phyloP scores from a whole-genome alignment of 2,888 invertebrate species.

The Agrochola macilenta region DNA sequence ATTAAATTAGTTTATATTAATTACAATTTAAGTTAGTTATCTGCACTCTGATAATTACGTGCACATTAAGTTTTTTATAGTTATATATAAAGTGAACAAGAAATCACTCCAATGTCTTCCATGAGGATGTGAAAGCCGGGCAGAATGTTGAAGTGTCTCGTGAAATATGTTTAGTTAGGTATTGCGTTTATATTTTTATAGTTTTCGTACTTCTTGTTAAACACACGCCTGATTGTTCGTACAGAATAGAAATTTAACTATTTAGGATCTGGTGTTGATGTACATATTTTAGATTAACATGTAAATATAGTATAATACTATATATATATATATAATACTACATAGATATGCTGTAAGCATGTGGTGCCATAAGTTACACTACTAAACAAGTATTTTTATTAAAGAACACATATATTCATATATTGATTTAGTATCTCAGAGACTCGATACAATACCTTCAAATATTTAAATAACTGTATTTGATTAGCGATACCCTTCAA shows the following conservation, averaged over 20 bases:
- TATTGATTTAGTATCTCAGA: slow-evolving; percentile 56
- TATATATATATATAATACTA: slow-evolving; percentile 12
- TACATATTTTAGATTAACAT: slow-evolving; percentile 71
- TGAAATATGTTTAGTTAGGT: slow-evolving; percentile 57
- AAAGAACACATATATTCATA: slow-evolving; percentile 68
- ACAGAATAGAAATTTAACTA: slow-evolving; percentile 66
- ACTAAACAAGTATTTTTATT: slow-evolving; percentile 81
- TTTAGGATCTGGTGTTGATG: slow-evolving; percentile 73
- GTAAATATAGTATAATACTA: slow-evolving; percentile 74
- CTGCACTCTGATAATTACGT: slow-evolving; percentile 62
- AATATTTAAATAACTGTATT: slow-evolving; percentile 47
- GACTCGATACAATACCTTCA: slow-evolving; percentile 47
- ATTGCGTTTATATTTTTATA: slow-evolving; percentile 66
- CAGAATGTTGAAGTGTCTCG: slow-evolving; percentile 57
- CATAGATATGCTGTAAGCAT: slow-evolving; percentile 87
- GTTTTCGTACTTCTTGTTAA: slow-evolving; percentile 67
- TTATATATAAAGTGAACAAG: slow-evolving; percentile 67
- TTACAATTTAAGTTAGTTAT: slow-evolving; percentile 60
- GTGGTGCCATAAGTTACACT: slow-evolving; percentile 89
- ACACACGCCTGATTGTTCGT: slow-evolving; percentile 68
- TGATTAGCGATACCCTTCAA: slow-evolving; percentile 49
- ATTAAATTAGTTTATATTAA: slow-evolving; percentile 50
- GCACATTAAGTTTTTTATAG: slow-evolving; percentile 70
- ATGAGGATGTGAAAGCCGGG: slow-evolving; percentile 72
- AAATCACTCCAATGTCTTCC: slow-evolving; percentile 83